These are phyloP conservation scores for Bubalus kerabau DNA, from an alignment of 2,113 vertebrate genomes.

Conservation along the genomic window DNA sequence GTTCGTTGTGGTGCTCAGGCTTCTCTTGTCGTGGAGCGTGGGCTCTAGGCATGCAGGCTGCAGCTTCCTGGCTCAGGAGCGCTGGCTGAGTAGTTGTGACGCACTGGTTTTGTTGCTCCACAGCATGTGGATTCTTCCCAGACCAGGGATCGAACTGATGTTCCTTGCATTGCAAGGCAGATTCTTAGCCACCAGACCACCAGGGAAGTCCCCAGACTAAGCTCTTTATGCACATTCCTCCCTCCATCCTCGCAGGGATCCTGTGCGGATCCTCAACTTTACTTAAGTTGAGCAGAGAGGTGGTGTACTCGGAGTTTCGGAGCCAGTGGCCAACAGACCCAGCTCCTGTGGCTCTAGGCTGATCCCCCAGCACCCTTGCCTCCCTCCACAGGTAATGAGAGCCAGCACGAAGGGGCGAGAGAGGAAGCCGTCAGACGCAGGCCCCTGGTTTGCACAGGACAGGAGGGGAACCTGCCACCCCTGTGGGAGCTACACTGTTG, in stretches of 20 bases:
- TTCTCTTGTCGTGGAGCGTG: fast-evolving
- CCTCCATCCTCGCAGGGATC: not conserved
- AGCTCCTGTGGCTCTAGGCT: not conserved
- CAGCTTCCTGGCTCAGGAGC: not conserved
- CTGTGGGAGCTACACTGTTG: not conserved
- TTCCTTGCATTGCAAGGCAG: not conserved
- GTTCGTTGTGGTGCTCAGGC: not conserved
- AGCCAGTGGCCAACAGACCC: not conserved
- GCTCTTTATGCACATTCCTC: not conserved
- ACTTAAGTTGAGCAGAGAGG: not conserved
- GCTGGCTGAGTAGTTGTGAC: not conserved
- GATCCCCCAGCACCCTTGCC: not conserved
- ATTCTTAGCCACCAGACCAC: not conserved
- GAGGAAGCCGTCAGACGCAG: not conserved
- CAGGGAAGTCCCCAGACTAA: not conserved
- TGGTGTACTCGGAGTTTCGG: not conserved
- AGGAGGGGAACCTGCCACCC: not conserved
- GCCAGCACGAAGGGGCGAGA: not conserved
- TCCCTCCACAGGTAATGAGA: not conserved
- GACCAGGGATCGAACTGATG: not conserved
- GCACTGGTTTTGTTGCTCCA: not conserved
- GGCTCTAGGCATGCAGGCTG: not conserved
- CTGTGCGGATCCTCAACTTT: not conserved
- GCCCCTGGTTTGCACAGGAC: not conserved
- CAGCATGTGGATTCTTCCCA: not conserved